phyloP scores from a whole-genome alignment of 1,140 invertebrate species.

The Drepana arcuata region DNA sequence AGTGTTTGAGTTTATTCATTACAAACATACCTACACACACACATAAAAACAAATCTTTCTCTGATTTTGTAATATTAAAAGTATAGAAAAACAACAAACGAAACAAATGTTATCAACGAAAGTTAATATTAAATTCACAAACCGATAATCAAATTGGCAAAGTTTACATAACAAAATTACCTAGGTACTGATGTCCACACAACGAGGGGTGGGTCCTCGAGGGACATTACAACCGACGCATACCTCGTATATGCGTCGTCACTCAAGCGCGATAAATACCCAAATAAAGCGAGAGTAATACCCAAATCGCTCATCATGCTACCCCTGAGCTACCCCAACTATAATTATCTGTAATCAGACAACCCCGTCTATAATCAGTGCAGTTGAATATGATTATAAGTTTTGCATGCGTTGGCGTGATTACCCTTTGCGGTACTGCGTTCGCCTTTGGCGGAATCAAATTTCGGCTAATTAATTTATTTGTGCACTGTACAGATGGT shows the following conservation, averaged over 20 bases:
- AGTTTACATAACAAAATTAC: too few relatives aligned
- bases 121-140: too few relatives aligned
- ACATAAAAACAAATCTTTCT: slow-evolving; percentile 48
- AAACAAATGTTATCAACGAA: too few relatives aligned
- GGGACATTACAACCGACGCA: slow-evolving; percentile 54
- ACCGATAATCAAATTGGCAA: too few relatives aligned
- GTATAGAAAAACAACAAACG: too few relatives aligned
- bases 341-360: slow-evolving; percentile 68
- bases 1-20: too few relatives aligned
- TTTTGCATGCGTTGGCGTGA: slow-evolving; percentile 26
- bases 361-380: slow-evolving; percentile 54
- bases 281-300: slow-evolving; percentile 73
- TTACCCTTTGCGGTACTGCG: slow-evolving; percentile 24
- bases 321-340: slow-evolving; percentile 42
- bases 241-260: slow-evolving; percentile 71
- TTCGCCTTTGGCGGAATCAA: slow-evolving; percentile 12
- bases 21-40: neutral
- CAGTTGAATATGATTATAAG: too few relatives aligned
- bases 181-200: too few relatives aligned
- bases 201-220: slow-evolving; percentile 15
- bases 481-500: too few relatives aligned
- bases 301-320: slow-evolving; percentile 71
- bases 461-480: too few relatives aligned
- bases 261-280: slow-evolving; percentile 73
- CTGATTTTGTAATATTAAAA: too few relatives aligned